Base-by-base conservation (phyloP, 2,113 vertebrate genomes). In the Lota lota region DNA sequence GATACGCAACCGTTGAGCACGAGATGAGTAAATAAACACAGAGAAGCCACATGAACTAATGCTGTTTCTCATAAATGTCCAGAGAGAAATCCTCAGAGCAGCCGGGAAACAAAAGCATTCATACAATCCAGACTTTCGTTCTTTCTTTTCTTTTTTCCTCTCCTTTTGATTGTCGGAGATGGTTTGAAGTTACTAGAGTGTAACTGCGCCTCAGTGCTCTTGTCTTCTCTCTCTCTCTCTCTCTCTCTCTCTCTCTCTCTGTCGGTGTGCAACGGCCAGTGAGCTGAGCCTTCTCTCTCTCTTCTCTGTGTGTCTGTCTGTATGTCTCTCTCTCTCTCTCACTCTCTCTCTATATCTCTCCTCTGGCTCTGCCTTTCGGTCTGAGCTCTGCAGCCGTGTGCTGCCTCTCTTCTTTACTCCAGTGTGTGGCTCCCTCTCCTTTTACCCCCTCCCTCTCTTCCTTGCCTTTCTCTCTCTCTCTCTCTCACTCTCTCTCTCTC, bases 341-440 rank as follows among this genome's bases (percentile, higher is more conserved):
- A 81, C 82, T 83, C 78, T 83, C 71, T 85, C 75, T 75, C 69
- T 79, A 63, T 73, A 36, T 87, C 73, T 83, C 53, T 82, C 74
- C 82, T 83, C 80, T 78, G 76, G 72, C 77, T 67, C 54, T 77
- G 77, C 78, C 80, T 83, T 82, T 79, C 70, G 64, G 79, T 85
- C 78, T 87, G 88, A 88, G 77, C 60, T 72, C 78, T 28, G 64
- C 70, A 86, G 83, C 82, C 5, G 72, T 28, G 86, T 15, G 80
- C 78, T 79, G 79, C 80, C 83, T 85, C 86, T 91, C 85, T 83
- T 89, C 82, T 88, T 85, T 83, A 81, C 81, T 86, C 83, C 79
- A 59, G 72, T 86, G 77, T 82, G 80, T 79, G 75, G 76, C 85
- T 82, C 64, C 70, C 82, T 85, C 88, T 85, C 70, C 28, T 74